Percentiles rank a stretch among this genome's conserved stretches.
phyloP scores from a whole-genome alignment of 1,140 invertebrate species.

The Zophobas atratus region DNA sequence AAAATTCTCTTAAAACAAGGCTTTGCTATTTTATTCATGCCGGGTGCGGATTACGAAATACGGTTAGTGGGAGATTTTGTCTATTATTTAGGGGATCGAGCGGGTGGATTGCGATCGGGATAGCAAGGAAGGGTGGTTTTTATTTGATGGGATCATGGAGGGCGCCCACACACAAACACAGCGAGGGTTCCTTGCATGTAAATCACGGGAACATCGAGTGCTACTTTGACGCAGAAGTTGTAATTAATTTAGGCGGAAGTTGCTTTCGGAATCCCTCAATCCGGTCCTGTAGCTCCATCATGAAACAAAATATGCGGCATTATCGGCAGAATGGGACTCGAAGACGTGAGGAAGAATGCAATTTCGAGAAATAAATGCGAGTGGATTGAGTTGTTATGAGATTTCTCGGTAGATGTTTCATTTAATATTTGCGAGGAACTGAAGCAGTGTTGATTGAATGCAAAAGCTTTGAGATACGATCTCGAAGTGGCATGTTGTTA shows the following conservation, averaged over 20 bases:
- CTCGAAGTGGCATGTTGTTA: no score
- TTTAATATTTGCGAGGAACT: background rate
- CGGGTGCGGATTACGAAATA: slow-evolving; percentile 19
- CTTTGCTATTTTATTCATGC: slow-evolving; percentile 14
- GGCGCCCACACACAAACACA: no score
- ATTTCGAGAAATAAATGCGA: background rate
- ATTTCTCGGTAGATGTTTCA: background rate
- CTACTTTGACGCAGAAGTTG: no score
- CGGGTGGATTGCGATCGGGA: background rate
- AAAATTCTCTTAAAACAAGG: slow-evolving; percentile 42
- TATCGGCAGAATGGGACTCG: background rate
- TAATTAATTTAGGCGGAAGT: no score
- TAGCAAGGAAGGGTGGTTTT: no score
- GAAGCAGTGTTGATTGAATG: background rate
- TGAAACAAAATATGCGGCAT: background rate
- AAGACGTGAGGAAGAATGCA: background rate
- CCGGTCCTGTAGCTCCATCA: background rate
- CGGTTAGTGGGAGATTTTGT: background rate
- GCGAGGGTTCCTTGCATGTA: no score
- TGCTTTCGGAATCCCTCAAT: no score
- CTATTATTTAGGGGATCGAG: slow-evolving; percentile 2
- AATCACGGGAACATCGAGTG: no score
- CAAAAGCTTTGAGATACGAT: no score
- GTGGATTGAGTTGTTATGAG: background rate
- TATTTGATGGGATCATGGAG: no score